Percentiles rank a stretch among this genome's conserved stretches.
Evolutionary conservation across 2,888 invertebrate species (phyloP).

Genomic region (Leptinotarsa juncta): DNA sequence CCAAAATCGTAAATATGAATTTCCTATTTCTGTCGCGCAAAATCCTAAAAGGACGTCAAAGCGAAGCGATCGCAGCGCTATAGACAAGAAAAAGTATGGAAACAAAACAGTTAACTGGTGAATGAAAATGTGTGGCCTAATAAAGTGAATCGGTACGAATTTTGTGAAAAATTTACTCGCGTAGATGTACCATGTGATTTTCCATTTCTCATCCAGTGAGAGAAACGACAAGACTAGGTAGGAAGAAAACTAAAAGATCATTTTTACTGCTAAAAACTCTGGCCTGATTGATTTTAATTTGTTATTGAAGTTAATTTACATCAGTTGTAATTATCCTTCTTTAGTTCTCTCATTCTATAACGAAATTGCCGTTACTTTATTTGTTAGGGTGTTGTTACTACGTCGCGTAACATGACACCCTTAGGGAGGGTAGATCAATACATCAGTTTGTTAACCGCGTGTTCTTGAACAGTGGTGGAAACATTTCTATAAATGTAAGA

Average conservation of each 20-base stretch:
- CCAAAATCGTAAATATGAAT: not conserved
- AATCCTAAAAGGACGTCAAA: slow-evolving; percentile 14
- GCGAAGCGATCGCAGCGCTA: slow-evolving; percentile 3
- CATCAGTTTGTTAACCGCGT: slow-evolving; percentile 5
- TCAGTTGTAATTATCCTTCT: not conserved
- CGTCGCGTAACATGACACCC: slow-evolving; percentile 6
- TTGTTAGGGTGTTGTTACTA: slow-evolving; percentile 1
- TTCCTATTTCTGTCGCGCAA: slow-evolving; percentile 7
- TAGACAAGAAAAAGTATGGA: not conserved
- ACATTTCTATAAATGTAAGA: not conserved
- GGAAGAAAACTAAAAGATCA: not conserved
- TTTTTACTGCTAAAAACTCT: not conserved
- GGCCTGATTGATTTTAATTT: not conserved
- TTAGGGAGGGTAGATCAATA: slow-evolving; percentile 21
- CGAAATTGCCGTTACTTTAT: not conserved
- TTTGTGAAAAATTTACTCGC: not conserved
- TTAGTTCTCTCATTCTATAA: not conserved
- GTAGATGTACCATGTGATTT: not conserved
- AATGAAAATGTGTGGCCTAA: not conserved
- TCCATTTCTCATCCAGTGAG: not conserved
- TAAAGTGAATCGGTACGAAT: not conserved
- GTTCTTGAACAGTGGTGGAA: not conserved
- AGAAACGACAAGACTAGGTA: not conserved
- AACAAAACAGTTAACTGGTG: slow-evolving; percentile 22
- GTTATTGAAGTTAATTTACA: not conserved